These are phyloP conservation scores for Telmatherina bonti DNA, from an alignment of 2,797 vertebrate species.

Conservation along the genomic window DNA sequence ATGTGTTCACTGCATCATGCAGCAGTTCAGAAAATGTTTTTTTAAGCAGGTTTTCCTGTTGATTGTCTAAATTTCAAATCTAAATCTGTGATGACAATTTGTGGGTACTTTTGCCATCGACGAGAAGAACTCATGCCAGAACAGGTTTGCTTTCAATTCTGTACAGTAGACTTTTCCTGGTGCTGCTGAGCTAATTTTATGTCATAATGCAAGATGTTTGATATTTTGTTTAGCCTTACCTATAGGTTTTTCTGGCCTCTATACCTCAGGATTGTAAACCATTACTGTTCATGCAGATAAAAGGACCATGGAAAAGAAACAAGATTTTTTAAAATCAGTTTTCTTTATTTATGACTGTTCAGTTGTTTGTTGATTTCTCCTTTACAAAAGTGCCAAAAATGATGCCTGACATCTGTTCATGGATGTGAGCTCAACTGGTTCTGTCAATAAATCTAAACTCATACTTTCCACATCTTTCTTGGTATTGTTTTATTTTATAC, in stretches of 20 bases:
- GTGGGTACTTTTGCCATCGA: not conserved
- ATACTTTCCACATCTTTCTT: slow-evolving; percentile 13
- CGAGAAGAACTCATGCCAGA: slow-evolving; percentile 9
- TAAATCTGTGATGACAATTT: slow-evolving; percentile 3
- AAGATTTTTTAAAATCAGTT: slow-evolving; percentile 30
- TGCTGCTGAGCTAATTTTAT: slow-evolving; percentile 52
- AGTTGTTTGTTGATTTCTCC: slow-evolving; percentile 16
- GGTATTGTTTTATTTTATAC: not conserved
- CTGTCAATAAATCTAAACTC: slow-evolving; percentile 62
- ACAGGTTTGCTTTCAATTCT: slow-evolving; percentile 12
- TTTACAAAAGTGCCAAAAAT: slow-evolving; percentile 69
- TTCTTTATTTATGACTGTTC: slow-evolving; percentile 46
- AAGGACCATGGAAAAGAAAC: slow-evolving; percentile 32
- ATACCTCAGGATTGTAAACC: slow-evolving; percentile 71
- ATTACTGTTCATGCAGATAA: slow-evolving; percentile 35
- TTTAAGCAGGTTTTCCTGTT: slow-evolving; percentile 13
- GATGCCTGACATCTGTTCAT: slow-evolving; percentile 41
- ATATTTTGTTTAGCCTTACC: slow-evolving; percentile 24
- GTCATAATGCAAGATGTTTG: slow-evolving; percentile 43
- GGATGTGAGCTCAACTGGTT: slow-evolving; percentile 40
- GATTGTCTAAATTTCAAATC: not conserved
- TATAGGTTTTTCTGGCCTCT: slow-evolving; percentile 57
- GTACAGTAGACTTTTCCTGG: slow-evolving; percentile 31
- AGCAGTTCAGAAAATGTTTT: slow-evolving; percentile 7
- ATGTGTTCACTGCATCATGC: slow-evolving; percentile 15